A percentile compares a stretch with the other conserved stretches of the same genome.
Evolutionary conservation across 2,797 vertebrate genomes (phyloP).

Genomic region (Galago senegalensis): DNA sequence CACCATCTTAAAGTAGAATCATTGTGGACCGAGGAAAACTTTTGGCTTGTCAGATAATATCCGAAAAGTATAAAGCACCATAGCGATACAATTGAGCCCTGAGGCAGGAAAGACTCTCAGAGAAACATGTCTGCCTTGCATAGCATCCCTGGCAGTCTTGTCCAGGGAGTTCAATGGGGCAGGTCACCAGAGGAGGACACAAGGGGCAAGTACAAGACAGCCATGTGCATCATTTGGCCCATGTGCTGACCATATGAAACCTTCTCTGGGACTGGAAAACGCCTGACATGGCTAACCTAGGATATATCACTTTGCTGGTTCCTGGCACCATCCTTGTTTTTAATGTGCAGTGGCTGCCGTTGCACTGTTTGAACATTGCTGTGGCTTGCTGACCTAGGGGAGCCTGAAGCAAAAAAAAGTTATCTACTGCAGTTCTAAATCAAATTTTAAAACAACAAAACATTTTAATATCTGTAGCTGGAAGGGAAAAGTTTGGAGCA

Average conservation of each 20-base stretch:
- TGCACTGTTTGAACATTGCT: constrained; percentile 4
- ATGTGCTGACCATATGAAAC: constrained; percentile 47
- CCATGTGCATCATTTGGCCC: constrained; percentile 45
- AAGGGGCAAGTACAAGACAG: not conserved
- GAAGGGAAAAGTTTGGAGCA: constrained; percentile 73
- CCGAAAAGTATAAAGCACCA: not conserved
- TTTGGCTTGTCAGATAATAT: not conserved
- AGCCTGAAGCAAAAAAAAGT: not conserved
- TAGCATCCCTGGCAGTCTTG: not conserved
- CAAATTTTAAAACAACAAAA: constrained; percentile 77
- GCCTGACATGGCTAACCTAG: constrained; percentile 55
- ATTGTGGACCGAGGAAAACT: not conserved
- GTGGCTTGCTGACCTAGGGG: constrained; percentile 64
- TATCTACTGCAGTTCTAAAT: constrained; percentile 61
- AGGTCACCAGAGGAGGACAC: constrained; percentile 33
- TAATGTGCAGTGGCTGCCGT: not conserved
- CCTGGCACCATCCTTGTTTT: constrained; percentile 51
- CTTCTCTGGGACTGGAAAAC: constrained; percentile 58
- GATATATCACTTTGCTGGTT: constrained; percentile 45
- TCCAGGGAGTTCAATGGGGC: constrained; percentile 37
- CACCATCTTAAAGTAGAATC: constrained; percentile 21
- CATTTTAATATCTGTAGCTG: constrained; percentile 79
- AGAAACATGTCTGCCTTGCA: not conserved
- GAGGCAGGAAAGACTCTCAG: not conserved
- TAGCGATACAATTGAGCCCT: not conserved